phyloP scores from a whole-genome alignment of 2,888 invertebrate species.

The Esperia sulphurella region DNA sequence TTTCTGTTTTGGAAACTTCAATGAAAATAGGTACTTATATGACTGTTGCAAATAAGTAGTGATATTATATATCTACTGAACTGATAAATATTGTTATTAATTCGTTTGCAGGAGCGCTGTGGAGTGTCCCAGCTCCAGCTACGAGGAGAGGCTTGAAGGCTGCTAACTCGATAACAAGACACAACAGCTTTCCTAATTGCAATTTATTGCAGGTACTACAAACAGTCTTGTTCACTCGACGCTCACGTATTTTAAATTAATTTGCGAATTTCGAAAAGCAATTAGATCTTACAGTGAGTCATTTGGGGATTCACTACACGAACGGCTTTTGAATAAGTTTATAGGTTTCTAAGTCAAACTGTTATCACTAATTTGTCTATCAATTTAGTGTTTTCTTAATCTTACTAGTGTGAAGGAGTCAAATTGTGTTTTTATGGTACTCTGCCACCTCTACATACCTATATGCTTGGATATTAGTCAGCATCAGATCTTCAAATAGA shows the following conservation, averaged over 20 bases:
- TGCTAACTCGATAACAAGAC: constrained; percentile 78
- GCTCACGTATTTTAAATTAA: constrained; percentile 77
- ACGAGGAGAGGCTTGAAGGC: constrained; percentile 60
- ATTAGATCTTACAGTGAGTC: constrained; percentile 38
- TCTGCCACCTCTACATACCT: too few species aligned
- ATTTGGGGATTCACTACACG: not conserved
- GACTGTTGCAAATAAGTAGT: too few species aligned
- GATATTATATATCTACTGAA: too few species aligned
- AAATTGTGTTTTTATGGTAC: too few species aligned
- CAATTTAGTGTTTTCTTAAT: too few species aligned
- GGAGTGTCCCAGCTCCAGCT: constrained; percentile 36
- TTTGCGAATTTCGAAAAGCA: constrained; percentile 64
- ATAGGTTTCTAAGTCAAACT: too few species aligned
- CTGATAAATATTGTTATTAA: constrained; percentile 42
- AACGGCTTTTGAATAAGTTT: not conserved
- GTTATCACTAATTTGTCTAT: too few species aligned
- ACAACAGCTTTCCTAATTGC: constrained; percentile 77
- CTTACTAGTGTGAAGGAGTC: too few species aligned
- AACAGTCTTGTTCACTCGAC: constrained; percentile 68
- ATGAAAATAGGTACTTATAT: too few species aligned
- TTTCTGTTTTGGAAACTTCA: too few species aligned
- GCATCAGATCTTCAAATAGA: too few species aligned
- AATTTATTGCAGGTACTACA: constrained; percentile 79
- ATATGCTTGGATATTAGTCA: too few species aligned
- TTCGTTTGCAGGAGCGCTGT: constrained; percentile 38